These are phyloP conservation scores for Thymelicus acteon DNA, from an alignment of 2,888 invertebrate genomes.

Conservation along the genomic window DNA sequence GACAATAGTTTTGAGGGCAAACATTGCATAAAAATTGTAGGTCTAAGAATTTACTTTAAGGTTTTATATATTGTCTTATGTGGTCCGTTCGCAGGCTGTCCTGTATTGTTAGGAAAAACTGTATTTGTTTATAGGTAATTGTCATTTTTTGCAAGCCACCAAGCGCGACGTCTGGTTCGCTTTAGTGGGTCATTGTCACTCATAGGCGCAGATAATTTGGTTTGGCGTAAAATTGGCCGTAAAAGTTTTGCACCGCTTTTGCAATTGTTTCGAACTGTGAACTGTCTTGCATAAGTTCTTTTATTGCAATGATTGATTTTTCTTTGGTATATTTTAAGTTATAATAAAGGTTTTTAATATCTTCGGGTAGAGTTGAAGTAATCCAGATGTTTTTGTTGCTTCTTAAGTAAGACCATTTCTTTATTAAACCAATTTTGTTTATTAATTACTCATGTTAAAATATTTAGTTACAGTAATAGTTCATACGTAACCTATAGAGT, in stretches of 20 bases:
- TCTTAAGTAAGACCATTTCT: no score
- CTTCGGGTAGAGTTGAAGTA: no score
- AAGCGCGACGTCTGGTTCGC: slow-evolving; percentile 51
- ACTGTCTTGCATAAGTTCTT: slow-evolving; percentile 67
- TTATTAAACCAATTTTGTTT: no score
- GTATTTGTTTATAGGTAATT: slow-evolving; percentile 31
- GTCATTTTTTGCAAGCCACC: slow-evolving; percentile 43
- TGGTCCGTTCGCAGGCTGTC: background rate
- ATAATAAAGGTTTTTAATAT: background rate
- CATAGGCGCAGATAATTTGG: slow-evolving; percentile 65
- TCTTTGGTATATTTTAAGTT: background rate
- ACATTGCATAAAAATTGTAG: slow-evolving; percentile 14
- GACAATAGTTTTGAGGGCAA: background rate
- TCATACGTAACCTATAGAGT: no score
- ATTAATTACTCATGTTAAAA: no score
- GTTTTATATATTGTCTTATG: background rate
- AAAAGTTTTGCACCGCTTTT: slow-evolving; percentile 69
- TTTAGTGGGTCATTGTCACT: slow-evolving; percentile 78
- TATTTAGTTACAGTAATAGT: no score
- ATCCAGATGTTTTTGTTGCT: no score
- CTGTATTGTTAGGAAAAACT: slow-evolving; percentile 19
- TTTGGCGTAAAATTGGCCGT: slow-evolving; percentile 73
- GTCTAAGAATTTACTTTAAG: background rate
- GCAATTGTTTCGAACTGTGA: slow-evolving; percentile 67
- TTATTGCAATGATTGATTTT: slow-evolving; percentile 40